Conservation (phyloP, 2,888 invertebrate species). For the Drosophila borealis region DNA sequence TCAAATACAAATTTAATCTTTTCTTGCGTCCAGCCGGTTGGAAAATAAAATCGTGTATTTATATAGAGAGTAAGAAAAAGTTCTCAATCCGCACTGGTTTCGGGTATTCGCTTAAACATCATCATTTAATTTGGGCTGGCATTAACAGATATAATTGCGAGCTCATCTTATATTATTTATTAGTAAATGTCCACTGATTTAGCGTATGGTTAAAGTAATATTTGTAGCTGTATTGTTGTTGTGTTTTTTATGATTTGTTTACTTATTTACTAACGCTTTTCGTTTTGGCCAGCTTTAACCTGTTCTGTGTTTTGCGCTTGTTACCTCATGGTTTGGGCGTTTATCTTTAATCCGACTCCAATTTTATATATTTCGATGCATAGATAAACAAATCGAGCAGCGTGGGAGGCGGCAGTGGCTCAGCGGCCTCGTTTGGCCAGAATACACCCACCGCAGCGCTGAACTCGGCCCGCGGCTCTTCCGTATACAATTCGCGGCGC, state of each 20-base stretch:
- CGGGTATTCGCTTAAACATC: constrained; percentile 35
- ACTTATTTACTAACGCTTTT: constrained; percentile 65
- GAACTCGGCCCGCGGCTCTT: constrained; percentile 80
- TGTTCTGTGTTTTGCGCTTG: constrained; percentile 46
- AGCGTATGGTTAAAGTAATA: constrained; percentile 25
- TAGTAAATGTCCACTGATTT: constrained; percentile 13
- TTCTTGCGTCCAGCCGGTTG: too few species aligned
- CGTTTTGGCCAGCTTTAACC: constrained; percentile 36
- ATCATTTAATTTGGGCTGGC: constrained; percentile 7
- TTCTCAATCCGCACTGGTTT: constrained; percentile 45
- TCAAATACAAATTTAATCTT: too few species aligned
- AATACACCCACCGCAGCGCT: constrained; percentile 78
- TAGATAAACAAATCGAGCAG: constrained; percentile 62
- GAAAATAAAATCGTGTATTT: not conserved
- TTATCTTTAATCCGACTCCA: not conserved
- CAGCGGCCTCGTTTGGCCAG: constrained; percentile 71
- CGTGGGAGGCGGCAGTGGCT: constrained; percentile 49
- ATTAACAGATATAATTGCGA: constrained; percentile 13
- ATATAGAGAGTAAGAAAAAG: not conserved
- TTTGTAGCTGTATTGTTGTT: constrained; percentile 43
- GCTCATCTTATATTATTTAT: not conserved
- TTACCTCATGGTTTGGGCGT: not conserved
- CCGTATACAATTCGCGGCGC: constrained; percentile 83
- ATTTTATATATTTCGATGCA: constrained; percentile 17
- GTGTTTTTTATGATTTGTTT: constrained; percentile 26